Evolutionary conservation across 2,888 invertebrate species (phyloP).

Genomic region (Antheraea yamamai): DNA sequence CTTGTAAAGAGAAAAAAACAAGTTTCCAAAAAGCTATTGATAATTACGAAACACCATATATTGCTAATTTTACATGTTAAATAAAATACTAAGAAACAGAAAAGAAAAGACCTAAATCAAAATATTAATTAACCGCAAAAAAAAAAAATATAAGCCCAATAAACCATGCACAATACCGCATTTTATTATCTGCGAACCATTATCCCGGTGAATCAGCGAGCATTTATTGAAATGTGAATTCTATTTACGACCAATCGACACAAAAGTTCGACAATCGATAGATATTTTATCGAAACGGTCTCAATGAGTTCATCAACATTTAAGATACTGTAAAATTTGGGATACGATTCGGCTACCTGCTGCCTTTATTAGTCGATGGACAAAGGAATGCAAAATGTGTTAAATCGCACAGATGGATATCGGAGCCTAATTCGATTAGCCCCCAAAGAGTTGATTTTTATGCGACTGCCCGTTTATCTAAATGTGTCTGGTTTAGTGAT

Average conservation of each 20-base stretch:
- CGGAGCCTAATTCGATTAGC: slow-evolving; percentile 79
- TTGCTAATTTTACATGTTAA: background rate
- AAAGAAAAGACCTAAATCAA: slow-evolving; percentile 9
- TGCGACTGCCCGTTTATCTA: slow-evolving; percentile 75
- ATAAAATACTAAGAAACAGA: background rate
- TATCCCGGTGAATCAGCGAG: slow-evolving; percentile 26
- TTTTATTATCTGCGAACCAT: slow-evolving; percentile 41
- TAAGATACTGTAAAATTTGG: slow-evolving; percentile 63
- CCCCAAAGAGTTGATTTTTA: slow-evolving; percentile 77
- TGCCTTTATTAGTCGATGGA: slow-evolving; percentile 70
- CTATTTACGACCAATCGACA: slow-evolving; percentile 55
- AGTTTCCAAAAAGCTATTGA: background rate
- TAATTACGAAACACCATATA: background rate
- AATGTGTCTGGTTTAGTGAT: slow-evolving; percentile 58
- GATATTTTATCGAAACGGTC: slow-evolving; percentile 59
- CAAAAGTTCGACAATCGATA: slow-evolving; percentile 57
- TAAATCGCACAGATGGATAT: slow-evolving; percentile 78
- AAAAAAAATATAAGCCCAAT: slow-evolving; percentile 32
- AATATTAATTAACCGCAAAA: slow-evolving; percentile 8
- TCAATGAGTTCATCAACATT: slow-evolving; percentile 78
- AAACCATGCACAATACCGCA: slow-evolving; percentile 29
- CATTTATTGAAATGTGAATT: slow-evolving; percentile 50
- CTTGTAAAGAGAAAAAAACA: background rate
- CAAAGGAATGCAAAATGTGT: slow-evolving; percentile 79
- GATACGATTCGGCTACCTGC: slow-evolving; percentile 71